Base-by-base conservation (phyloP, 2,797 vertebrate species). In the Mus minutoides region DNA sequence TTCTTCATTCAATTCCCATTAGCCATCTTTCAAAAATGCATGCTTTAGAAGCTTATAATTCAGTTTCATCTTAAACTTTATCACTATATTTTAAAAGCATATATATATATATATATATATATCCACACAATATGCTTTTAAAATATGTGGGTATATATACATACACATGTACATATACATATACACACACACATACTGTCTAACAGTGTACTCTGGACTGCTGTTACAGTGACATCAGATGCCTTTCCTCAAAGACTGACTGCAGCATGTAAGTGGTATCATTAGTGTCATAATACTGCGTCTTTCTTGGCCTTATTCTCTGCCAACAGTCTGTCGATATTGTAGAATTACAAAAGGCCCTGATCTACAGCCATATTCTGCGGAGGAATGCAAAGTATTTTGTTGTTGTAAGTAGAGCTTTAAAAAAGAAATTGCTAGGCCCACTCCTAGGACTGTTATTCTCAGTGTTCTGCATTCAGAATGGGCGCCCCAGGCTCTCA, bases 381-480 rank as follows among this genome's bases (percentile, higher is more conserved):
- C 34, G 85, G 90, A 84, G 93, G 97, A 96, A 96, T 98, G 96
- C 16, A 91, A 93, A 95, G 91, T 56, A 95, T 97, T 97, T 96
- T 97, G 97, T 89, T 97, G 95, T 84, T 95, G 91, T 95, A 92
- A 69, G 87, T 46, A 83, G n/a, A 62, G 64, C 93, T 97, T 95
- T 96, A 88, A 95, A 97, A 89, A 97, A 88, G 91, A 96, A 96
- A 96, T 94, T 26, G 0, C 69, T 87, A 80, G 92, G 87, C 40
- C 84, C 86, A 93, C 94, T 97, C 92, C 91, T 94, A 34, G 67
- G 64, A 91, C 94, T 96, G 87, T 86, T 85, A 96, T 82, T 16
- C 80, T 78, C 79, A 88, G 77, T 58, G 82, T 60, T 97, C 80
- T 60, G 73, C 46, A 76, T 91, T 96, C 89, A 96, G 80, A 96